Percentiles rank a stretch among this genome's conserved stretches.
phyloP scores from a whole-genome alignment of 2,888 invertebrate genomes.

The Lithodes maja region DNA sequence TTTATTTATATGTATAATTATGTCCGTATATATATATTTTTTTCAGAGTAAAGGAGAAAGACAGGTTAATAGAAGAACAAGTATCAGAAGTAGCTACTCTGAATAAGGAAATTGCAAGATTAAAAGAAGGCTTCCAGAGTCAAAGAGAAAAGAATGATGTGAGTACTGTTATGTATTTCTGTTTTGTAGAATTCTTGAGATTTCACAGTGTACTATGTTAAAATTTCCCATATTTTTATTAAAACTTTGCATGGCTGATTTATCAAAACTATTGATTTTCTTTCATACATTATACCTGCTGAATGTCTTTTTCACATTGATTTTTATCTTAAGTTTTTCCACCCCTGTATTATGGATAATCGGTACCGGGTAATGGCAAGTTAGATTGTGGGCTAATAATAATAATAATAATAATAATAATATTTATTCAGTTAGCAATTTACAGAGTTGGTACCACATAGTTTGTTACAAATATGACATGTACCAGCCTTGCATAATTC shows the following conservation, averaged over 20 bases:
- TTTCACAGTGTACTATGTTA: background rate
- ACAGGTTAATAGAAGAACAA: conserved; percentile 57
- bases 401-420: no score
- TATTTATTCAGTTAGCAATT: no score
- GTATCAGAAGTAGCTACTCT: conserved; percentile 45
- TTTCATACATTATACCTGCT: conserved; percentile 10
- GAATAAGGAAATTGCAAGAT: conserved; percentile 57
- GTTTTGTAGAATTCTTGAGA: background rate
- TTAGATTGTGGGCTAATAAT: background rate
- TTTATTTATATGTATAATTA: no score
- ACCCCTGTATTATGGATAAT: background rate
- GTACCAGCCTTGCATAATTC: no score
- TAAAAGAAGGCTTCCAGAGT: conserved; percentile 62
- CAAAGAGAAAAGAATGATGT: conserved; percentile 64
- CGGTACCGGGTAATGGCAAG: conserved; percentile 39
- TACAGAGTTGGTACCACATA: no score
- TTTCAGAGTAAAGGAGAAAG: conserved; percentile 62
- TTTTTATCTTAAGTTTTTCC: conserved; percentile 28
- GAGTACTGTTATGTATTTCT: conserved; percentile 26
- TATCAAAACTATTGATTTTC: background rate
- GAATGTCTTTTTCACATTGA: conserved; percentile 28
- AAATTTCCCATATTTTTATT: background rate
- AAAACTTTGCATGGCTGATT: conserved; percentile 49
- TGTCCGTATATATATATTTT: no score
- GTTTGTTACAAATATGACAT: no score